Conservation (phyloP, 2,113 vertebrate species). For the Engystomops pustulosus region DNA sequence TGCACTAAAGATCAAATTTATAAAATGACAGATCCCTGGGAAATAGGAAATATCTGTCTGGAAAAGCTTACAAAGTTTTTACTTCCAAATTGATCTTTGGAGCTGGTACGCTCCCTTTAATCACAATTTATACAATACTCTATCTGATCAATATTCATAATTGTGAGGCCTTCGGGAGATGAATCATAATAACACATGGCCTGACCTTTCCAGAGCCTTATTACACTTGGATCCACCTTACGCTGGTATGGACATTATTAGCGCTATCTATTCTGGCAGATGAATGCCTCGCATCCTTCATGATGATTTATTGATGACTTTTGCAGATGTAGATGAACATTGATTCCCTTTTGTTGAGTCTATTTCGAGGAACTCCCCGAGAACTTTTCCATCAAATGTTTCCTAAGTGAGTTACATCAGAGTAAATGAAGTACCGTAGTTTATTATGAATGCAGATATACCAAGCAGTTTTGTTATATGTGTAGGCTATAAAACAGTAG, state of each 20-base stretch:
- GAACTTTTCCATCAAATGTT: not conserved
- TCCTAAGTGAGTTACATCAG: not conserved
- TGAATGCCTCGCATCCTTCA: not conserved
- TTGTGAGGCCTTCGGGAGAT: not conserved
- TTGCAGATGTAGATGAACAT: not conserved
- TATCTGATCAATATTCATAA: not conserved
- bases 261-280: not conserved
- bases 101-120: not conserved
- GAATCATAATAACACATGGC: not conserved
- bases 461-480: not conserved
- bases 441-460: not conserved
- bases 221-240: not conserved
- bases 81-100: too few species aligned
- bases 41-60: too few species aligned
- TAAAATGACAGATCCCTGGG: too few species aligned
- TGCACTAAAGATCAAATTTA: too few species aligned
- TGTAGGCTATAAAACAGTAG: too few species aligned
- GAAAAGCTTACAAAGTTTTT: too few species aligned
- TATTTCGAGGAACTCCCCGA: not conserved
- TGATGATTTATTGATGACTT: constrained; percentile 11
- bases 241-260: not conserved
- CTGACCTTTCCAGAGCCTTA: not conserved
- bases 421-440: not conserved
- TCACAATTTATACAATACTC: not conserved
- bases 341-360: not conserved